phyloP scores from a whole-genome alignment of 2,113 vertebrate genomes.

The Pipra filicauda region DNA sequence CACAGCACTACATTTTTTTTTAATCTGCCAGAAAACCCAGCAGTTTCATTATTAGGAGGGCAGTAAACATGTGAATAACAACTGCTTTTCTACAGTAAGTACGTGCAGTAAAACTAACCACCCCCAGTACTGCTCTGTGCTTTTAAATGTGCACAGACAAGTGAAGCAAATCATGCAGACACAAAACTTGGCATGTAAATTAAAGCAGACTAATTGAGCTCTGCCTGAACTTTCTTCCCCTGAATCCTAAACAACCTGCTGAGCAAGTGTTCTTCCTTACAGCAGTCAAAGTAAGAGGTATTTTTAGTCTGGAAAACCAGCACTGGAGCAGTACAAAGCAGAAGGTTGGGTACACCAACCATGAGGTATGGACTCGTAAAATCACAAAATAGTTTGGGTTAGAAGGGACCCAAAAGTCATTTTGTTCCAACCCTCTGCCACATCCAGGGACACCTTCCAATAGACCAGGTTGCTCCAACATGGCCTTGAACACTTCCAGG shows the following conservation, averaged over 20 bases:
- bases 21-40: not conserved
- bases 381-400: not conserved
- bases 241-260: slow-evolving; percentile 18
- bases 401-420: not conserved
- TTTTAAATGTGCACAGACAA: not conserved
- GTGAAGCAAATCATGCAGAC: not conserved
- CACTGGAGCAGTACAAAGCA: not conserved
- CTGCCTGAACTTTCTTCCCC: slow-evolving; percentile 16
- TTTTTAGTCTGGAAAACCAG: not conserved
- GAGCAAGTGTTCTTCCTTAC: not conserved
- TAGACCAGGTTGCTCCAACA: not conserved
- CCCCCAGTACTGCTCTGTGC: not conserved
- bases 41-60: not conserved
- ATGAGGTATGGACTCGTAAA: not conserved
- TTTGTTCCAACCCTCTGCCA: not conserved
- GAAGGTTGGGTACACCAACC: not conserved
- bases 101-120: not conserved
- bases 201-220: not conserved
- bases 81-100: not conserved
- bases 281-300: not conserved
- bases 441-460: not conserved
- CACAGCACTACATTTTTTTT: not conserved
- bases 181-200: not conserved
- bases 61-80: not conserved
- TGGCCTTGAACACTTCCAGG: not conserved